phyloP scores from a whole-genome alignment of 2,888 invertebrate genomes.

The Dryobota labecula region DNA sequence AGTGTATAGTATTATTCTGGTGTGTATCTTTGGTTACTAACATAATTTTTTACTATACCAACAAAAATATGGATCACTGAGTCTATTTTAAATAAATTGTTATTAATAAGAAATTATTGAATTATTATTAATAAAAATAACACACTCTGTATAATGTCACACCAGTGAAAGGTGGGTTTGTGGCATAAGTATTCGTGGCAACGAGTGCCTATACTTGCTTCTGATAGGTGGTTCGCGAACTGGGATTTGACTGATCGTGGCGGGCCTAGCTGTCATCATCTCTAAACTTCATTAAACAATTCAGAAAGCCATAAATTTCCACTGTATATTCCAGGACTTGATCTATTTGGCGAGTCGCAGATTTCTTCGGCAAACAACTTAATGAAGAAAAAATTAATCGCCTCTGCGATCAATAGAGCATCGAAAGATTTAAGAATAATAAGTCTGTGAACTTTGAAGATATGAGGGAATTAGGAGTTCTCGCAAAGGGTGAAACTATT shows the following conservation, averaged over 20 bases:
- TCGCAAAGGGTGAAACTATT: constrained; percentile 33
- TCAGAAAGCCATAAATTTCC: neutral
- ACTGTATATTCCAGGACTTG: constrained; percentile 36
- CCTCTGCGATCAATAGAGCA: constrained; percentile 92
- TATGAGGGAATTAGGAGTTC: constrained; percentile 21
- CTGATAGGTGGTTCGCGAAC: neutral
- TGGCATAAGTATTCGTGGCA: neutral
- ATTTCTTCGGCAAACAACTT: constrained; percentile 89
- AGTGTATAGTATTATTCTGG: too few species aligned
- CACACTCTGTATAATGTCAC: neutral
- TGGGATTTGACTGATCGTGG: neutral
- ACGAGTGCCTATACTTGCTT: neutral
- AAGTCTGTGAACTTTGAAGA: constrained; percentile 83
- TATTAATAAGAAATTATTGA: too few species aligned
- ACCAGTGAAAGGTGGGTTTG: neutral
- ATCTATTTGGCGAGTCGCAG: constrained; percentile 80
- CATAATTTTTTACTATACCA: too few species aligned
- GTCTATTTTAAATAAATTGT: too few species aligned
- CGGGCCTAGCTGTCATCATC: too few species aligned
- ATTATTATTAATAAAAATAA: too few species aligned
- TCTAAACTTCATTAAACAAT: neutral
- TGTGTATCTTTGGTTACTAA: too few species aligned
- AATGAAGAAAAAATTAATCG: constrained; percentile 87
- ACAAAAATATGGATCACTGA: neutral
- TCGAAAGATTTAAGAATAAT: constrained; percentile 94